phyloP scores from a whole-genome alignment of 2,888 invertebrate species.

The Teinopalpus imperialis region DNA sequence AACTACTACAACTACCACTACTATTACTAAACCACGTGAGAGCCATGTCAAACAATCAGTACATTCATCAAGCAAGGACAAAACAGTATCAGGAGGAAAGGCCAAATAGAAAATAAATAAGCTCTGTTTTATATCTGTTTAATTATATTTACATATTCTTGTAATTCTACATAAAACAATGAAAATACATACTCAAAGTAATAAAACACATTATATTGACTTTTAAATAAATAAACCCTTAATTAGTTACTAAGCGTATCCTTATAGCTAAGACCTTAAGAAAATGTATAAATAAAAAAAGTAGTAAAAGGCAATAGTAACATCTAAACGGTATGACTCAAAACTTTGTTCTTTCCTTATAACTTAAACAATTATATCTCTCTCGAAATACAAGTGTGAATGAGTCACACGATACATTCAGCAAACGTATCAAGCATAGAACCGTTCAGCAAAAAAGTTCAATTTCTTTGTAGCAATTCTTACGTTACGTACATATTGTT shows the following conservation, averaged over 20 bases:
- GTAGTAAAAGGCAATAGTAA: slow-evolving; percentile 64
- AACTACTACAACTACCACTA: background rate
- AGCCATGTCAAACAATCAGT: slow-evolving; percentile 1
- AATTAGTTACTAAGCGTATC: slow-evolving; percentile 69
- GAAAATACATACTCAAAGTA: slow-evolving; percentile 48
- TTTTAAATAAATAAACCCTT: slow-evolving; percentile 78
- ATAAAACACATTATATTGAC: slow-evolving; percentile 79
- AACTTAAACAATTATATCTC: slow-evolving; percentile 22
- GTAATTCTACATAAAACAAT: slow-evolving; percentile 33
- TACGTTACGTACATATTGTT: too few relatives aligned
- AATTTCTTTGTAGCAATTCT: too few relatives aligned
- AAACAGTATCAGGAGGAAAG: background rate
- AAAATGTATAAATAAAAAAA: slow-evolving; percentile 55
- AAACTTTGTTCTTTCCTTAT: slow-evolving; percentile 37
- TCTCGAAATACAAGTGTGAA: background rate
- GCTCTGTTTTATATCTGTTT: background rate
- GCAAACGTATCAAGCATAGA: too few relatives aligned
- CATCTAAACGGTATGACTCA: slow-evolving; percentile 36
- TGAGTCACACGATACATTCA: too few relatives aligned
- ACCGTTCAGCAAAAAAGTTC: too few relatives aligned
- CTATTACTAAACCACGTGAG: background rate
- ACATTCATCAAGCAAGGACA: background rate
- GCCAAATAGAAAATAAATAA: slow-evolving; percentile 12
- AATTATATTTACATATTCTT: slow-evolving; percentile 17
- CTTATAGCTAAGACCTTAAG: slow-evolving; percentile 60